Evolutionary conservation across 2,113 vertebrate genomes (phyloP).

Genomic region (Acrocephalus arundinaceus): DNA sequence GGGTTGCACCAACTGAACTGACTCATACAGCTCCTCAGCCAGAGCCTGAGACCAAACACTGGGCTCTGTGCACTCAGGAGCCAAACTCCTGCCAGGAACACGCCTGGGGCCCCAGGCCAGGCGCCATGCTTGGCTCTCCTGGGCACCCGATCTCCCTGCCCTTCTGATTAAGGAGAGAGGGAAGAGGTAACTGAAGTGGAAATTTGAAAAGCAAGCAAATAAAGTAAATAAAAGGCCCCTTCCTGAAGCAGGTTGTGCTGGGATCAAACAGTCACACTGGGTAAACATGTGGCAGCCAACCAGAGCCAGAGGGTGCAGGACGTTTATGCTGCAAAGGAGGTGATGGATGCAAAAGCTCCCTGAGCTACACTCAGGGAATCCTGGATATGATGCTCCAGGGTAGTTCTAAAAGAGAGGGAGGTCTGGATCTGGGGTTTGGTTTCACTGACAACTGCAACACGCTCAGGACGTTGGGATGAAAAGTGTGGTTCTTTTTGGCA

Average conservation of each 20-base stretch:
- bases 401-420: neutral
- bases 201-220: neutral
- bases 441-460: neutral
- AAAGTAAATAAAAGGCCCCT: neutral
- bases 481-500: neutral
- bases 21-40: fast-evolving
- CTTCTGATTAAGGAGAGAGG: neutral
- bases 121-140: fast-evolving
- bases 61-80: neutral
- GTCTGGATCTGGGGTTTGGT: neutral
- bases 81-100: neutral
- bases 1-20: fast-evolving
- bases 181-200: neutral
- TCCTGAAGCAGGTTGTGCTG: neutral
- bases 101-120: fast-evolving
- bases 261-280: neutral
- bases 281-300: neutral
- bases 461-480: fast-evolving
- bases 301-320: neutral
- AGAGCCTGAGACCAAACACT: neutral
- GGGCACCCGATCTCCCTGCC: neutral
- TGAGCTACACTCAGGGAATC: neutral
- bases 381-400: neutral
- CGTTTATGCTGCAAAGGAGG: neutral
- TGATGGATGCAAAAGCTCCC: neutral